Percentiles rank a stretch among this genome's conserved stretches.
phyloP scores from a whole-genome alignment of 1,140 invertebrate species.

The Hyles euphorbiae region DNA sequence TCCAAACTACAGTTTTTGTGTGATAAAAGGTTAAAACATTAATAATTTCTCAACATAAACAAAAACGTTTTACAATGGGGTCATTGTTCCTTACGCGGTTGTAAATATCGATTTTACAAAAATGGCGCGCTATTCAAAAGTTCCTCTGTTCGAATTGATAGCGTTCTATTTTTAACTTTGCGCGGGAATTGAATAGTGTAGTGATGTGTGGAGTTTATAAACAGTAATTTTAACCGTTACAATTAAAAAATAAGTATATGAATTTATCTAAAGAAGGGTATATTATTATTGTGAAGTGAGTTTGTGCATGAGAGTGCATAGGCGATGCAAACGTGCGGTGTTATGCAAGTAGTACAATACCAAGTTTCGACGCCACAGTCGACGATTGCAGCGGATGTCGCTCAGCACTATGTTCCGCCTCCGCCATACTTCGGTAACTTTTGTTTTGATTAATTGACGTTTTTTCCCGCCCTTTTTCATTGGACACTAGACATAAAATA shows the following conservation, averaged over 20 bases:
- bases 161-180: no score
- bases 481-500: no score
- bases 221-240: no score
- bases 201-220: constrained; percentile 1
- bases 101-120: constrained; percentile 53
- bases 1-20: no score
- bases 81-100: constrained; percentile 48
- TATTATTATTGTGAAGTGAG: neutral
- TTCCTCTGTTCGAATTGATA: constrained; percentile 9
- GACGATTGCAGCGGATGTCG: constrained; percentile 54
- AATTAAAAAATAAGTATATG: no score
- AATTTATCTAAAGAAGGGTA: neutral
- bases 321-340: constrained; percentile 46
- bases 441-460: constrained; percentile 9
- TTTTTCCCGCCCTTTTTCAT: no score
- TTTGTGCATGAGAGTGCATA: neutral
- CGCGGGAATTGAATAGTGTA: constrained; percentile 9
- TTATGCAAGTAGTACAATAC: constrained; percentile 66
- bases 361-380: constrained; percentile 58
- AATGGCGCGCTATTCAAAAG: constrained; percentile 58
- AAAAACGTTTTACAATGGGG: constrained; percentile 22
- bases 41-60: no score
- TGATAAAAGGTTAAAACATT: no score
- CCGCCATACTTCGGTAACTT: constrained; percentile 67
- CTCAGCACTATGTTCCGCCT: constrained; percentile 62